Conservation (phyloP, 37 sponge, comb jelly and placozoan genomes). For the Beroe ovata region DNA sequence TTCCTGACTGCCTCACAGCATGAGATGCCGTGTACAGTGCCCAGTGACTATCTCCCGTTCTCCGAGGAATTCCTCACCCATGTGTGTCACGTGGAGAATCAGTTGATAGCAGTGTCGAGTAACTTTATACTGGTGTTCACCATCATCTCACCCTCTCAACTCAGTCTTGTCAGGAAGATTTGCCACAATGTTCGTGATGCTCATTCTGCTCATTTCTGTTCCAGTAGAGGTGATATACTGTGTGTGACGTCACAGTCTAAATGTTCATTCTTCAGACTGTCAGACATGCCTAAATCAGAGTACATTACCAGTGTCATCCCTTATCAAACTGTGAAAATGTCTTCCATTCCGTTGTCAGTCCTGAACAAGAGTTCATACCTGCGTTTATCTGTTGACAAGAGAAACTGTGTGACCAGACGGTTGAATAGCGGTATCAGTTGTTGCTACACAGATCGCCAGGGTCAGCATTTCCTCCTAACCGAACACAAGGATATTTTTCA, state of each 20-base stretch:
- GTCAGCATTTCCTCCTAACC: constrained; percentile 14
- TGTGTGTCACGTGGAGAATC: not conserved
- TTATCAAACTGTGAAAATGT: not conserved
- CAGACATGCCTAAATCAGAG: not conserved
- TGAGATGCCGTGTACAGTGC: not conserved
- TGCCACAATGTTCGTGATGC: constrained; percentile 19
- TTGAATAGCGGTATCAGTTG: not conserved
- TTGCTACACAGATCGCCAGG: not conserved
- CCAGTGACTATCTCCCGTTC: not conserved
- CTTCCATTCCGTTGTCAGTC: not conserved
- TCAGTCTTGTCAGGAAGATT: not conserved
- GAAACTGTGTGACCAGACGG: not conserved
- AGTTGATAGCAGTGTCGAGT: not conserved
- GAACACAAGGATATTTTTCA: constrained; percentile 27
- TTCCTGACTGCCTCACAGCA: not conserved
- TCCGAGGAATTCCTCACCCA: not conserved
- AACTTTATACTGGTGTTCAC: not conserved
- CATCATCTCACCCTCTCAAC: not conserved
- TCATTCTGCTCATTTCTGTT: not conserved
- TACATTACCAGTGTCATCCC: not conserved
- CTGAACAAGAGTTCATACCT: not conserved
- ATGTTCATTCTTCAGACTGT: not conserved
- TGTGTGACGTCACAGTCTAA: constrained; percentile 4
- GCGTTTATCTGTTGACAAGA: not conserved
- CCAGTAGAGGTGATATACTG: not conserved